These are phyloP conservation scores for Atopsyche davidsoni DNA, from an alignment of 1,140 invertebrate genomes.

Conservation along the genomic window DNA sequence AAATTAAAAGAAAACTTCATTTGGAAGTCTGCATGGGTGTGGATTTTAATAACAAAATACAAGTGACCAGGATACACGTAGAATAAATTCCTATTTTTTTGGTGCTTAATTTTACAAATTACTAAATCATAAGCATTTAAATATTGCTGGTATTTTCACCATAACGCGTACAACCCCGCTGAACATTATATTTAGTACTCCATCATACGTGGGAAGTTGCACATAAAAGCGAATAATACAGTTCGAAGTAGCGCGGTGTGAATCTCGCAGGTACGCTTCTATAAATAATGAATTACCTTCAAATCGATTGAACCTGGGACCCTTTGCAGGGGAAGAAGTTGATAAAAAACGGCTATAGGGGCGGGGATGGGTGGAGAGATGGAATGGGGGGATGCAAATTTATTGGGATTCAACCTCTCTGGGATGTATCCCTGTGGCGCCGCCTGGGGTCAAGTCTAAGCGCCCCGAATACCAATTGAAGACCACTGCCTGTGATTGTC, in stretches of 20 bases:
- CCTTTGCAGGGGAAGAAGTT: constrained; percentile 16
- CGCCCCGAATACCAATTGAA: too few species aligned
- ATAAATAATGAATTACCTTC: constrained; percentile 30
- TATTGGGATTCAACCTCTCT: constrained; percentile 23
- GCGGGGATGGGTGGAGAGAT: constrained; percentile 7
- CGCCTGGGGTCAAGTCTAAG: constrained; percentile 5
- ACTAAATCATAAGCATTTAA: too few species aligned
- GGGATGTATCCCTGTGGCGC: constrained; percentile 6
- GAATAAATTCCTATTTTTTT: too few species aligned
- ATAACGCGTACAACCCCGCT: too few species aligned
- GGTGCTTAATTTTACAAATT: too few species aligned
- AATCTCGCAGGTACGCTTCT: constrained; percentile 11
- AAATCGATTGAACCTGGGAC: constrained; percentile 25
- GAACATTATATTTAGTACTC: constrained; percentile 22
- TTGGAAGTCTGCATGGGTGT: too few species aligned
- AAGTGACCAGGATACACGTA: too few species aligned
- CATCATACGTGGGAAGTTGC: constrained; percentile 10
- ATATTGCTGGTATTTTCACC: too few species aligned
- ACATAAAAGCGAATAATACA: constrained; percentile 21
- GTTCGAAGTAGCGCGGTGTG: constrained; percentile 6
- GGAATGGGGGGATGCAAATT: constrained; percentile 21
- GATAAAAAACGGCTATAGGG: constrained; percentile 18
- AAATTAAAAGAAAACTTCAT: too few species aligned
- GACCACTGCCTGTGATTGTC: too few species aligned
- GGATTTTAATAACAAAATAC: too few species aligned